phyloP scores from a whole-genome alignment of 2,113 vertebrate species.

The Albula goreensis region DNA sequence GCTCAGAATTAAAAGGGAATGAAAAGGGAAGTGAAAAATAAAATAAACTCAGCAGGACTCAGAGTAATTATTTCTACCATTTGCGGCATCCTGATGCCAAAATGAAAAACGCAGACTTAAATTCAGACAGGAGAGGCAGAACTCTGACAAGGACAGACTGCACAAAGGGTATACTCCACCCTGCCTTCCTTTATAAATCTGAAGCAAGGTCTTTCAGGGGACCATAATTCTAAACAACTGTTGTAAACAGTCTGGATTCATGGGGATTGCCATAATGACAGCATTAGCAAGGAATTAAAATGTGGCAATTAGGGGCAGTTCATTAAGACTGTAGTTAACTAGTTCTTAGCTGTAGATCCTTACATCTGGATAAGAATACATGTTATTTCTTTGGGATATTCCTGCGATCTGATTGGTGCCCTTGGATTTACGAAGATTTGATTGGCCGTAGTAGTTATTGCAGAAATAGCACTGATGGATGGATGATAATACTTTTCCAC shows the following conservation, averaged over 20 bases:
- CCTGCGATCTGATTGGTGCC: too few species aligned
- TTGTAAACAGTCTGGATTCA: slow-evolving; percentile 52
- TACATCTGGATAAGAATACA: too few species aligned
- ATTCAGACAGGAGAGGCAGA: slow-evolving; percentile 59
- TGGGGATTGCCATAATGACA: slow-evolving; percentile 50
- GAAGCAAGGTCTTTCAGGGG: slow-evolving; percentile 58
- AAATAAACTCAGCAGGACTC: slow-evolving; percentile 76
- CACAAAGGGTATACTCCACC: slow-evolving; percentile 40
- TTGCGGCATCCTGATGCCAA: slow-evolving; percentile 70
- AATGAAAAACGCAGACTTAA: slow-evolving; percentile 66
- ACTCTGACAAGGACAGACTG: slow-evolving; percentile 63
- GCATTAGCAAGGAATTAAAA: slow-evolving; percentile 14
- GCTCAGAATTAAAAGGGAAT: slow-evolving; percentile 76
- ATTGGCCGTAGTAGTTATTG: too few species aligned
- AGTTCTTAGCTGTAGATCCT: neutral
- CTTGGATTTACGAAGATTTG: too few species aligned
- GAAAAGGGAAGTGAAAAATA: slow-evolving; percentile 80
- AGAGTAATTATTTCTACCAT: slow-evolving; percentile 81
- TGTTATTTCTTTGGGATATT: too few species aligned
- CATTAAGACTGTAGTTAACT: neutral
- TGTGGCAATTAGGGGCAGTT: neutral
- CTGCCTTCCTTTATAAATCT: slow-evolving; percentile 42
- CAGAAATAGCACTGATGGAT: too few species aligned
- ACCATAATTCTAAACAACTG: slow-evolving; percentile 41
- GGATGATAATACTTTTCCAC: too few species aligned